Base-by-base conservation (phyloP, 2,797 vertebrate genomes). In the Dicrostonyx torquatus region DNA sequence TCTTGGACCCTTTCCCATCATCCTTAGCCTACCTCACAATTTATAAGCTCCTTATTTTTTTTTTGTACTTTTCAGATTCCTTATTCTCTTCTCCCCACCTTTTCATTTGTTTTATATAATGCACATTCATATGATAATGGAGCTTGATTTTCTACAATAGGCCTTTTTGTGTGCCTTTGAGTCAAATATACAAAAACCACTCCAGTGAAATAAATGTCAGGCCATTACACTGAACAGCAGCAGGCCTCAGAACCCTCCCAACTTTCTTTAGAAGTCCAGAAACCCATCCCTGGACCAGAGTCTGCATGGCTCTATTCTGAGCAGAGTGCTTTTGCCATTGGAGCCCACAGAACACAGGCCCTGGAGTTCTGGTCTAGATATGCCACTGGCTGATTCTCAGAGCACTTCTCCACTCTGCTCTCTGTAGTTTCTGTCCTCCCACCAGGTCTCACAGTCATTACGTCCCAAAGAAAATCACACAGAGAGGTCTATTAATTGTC, bases 161-260 rank as follows among this genome's bases (percentile, higher is more conserved):
- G 72, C 64, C 92, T 89, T 91, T 92, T 79, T 89, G 66, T 93
- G 50, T 87, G 88, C 50, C 87, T 96, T 95, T 43, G 62, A 94
- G 85, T 91, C 76, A 91, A 95, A 84, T 88, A 93, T 15, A 43
- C 53, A 95, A 94, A 84, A 53, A 72, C 10, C 66, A 55, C 15
- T 79, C 24, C 48, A 86, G 73, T 95, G 72, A 96, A 93, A 86
- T n/a, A 96, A 95, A 94, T 55, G 20, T 80, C 29, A 45, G 78
- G 83, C 43, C 12, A 2, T 91, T 77, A 78, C 15, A 48, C 62
- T 43, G 60, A 90, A 58, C 58, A 91, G 73, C 75, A 43, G 82
- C 62, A 78, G 60, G 58, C 70, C 75, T 87, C 79, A 91, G 53
- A 58, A 5, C 43, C 6, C 40, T 45, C 34, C 48, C 48, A 64